Evolutionary conservation across 2,888 invertebrate genomes (phyloP).

Genomic region (Bedellia somnulentella): DNA sequence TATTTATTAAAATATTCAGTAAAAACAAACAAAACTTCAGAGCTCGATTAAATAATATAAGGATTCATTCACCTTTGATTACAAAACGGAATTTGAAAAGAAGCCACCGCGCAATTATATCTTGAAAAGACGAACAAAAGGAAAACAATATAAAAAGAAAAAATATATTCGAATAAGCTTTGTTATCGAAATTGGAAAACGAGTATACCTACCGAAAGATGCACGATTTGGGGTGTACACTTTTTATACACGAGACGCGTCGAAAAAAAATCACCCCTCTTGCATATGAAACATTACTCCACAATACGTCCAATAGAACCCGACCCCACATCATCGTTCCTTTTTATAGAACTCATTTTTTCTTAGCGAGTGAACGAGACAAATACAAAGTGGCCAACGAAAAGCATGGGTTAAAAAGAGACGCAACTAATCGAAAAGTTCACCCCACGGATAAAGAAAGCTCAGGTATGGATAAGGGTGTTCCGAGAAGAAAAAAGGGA

Average conservation of each 20-base stretch:
- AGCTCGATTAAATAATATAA: too few species aligned
- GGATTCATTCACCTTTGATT: too few species aligned
- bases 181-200: slow-evolving; percentile 59
- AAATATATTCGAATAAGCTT: slow-evolving; percentile 26
- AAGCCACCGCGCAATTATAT: slow-evolving; percentile 38
- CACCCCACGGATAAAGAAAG: slow-evolving; percentile 54
- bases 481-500: slow-evolving; percentile 58
- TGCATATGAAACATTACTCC: slow-evolving; percentile 53
- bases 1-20: too few species aligned
- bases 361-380: slow-evolving; percentile 35
- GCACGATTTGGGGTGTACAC: slow-evolving; percentile 36
- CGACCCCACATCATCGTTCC: slow-evolving; percentile 39
- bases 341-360: slow-evolving; percentile 56
- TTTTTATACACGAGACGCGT: slow-evolving; percentile 42
- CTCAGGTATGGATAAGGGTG: slow-evolving; percentile 59
- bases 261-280: slow-evolving; percentile 42
- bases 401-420: slow-evolving; percentile 1
- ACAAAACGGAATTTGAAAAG: slow-evolving; percentile 29
- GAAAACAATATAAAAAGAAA: slow-evolving; percentile 24
- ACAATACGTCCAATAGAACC: slow-evolving; percentile 41
- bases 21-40: too few species aligned
- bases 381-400: slow-evolving; percentile 16
- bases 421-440: slow-evolving; percentile 41
- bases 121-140: slow-evolving; percentile 26
- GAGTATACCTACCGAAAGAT: too few species aligned